These are phyloP conservation scores for Psephotus haematonotus DNA, from an alignment of 2,113 vertebrate species.

Conservation along the genomic window DNA sequence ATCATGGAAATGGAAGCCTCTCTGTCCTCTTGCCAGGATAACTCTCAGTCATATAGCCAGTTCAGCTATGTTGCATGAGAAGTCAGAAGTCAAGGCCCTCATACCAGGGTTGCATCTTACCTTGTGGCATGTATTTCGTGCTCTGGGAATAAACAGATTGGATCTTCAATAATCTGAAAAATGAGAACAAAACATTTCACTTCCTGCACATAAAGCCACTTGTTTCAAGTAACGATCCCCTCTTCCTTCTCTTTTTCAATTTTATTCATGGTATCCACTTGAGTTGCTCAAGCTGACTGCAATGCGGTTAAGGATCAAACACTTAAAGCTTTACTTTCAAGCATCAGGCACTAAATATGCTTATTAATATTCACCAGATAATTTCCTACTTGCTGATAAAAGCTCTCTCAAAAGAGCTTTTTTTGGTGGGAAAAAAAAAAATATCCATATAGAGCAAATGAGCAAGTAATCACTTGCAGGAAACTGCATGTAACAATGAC, in stretches of 20 bases:
- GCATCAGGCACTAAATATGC: neutral
- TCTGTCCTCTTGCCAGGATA: neutral
- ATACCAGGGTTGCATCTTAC: neutral
- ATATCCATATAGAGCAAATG: neutral
- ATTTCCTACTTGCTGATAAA: conserved; percentile 27
- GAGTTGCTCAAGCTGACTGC: conserved; percentile 1
- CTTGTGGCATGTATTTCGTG: neutral
- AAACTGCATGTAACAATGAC: conserved; percentile 20
- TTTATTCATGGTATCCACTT: neutral
- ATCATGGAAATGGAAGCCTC: neutral
- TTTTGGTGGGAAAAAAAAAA: neutral
- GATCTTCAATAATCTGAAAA: neutral
- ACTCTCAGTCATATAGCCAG: neutral
- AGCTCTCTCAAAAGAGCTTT: conserved; percentile 33
- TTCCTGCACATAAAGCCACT: neutral
- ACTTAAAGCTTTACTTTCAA: conserved; percentile 33
- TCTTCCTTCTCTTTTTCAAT: neutral
- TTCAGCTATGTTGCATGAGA: neutral
- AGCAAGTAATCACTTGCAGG: conserved; percentile 31
- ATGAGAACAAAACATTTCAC: neutral
- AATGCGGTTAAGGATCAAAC: conserved; percentile 46
- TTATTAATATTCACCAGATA: conserved; percentile 58
- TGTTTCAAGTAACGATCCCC: neutral
- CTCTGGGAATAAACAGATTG: neutral
- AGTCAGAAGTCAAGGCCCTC: neutral